A percentile compares a stretch with the other conserved stretches of the same genome.
Evolutionary conservation across 2,888 invertebrate species (phyloP).

Genomic region (Leucophora obtusa): DNA sequence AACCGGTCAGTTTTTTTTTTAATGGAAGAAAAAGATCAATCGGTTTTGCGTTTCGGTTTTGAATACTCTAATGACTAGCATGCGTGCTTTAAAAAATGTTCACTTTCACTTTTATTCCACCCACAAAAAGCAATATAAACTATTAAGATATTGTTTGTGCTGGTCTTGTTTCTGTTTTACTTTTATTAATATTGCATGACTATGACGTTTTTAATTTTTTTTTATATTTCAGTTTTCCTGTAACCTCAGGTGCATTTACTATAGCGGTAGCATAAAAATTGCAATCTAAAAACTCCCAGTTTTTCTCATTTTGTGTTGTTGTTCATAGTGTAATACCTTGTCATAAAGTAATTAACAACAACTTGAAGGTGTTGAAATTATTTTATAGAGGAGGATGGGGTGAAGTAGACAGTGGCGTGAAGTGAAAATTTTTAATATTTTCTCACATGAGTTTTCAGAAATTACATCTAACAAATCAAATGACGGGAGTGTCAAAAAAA

Average conservation of each 20-base stretch:
- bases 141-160: neutral
- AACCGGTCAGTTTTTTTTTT: too few relatives aligned
- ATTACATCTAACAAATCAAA: too few relatives aligned
- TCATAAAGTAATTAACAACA: constrained; percentile 63
- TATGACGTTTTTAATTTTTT: neutral
- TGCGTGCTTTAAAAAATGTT: neutral
- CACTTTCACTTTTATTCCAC: neutral
- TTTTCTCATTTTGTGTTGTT: constrained; percentile 19
- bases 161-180: neutral
- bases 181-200: constrained; percentile 30
- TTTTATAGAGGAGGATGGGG: too few relatives aligned
- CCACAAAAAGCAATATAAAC: neutral
- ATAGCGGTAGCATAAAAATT: constrained; percentile 21
- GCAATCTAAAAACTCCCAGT: constrained; percentile 18
- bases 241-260: constrained; percentile 36
- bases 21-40: too few relatives aligned
- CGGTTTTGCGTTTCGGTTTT: too few relatives aligned
- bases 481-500: too few relatives aligned
- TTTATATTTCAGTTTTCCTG: neutral
- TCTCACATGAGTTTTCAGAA: too few relatives aligned
- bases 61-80: neutral
- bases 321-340: constrained; percentile 69
- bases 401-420: too few relatives aligned
- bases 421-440: too few relatives aligned
- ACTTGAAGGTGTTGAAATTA: constrained; percentile 43